phyloP scores from a whole-genome alignment of 2,113 vertebrate species.

The Garra rufa region DNA sequence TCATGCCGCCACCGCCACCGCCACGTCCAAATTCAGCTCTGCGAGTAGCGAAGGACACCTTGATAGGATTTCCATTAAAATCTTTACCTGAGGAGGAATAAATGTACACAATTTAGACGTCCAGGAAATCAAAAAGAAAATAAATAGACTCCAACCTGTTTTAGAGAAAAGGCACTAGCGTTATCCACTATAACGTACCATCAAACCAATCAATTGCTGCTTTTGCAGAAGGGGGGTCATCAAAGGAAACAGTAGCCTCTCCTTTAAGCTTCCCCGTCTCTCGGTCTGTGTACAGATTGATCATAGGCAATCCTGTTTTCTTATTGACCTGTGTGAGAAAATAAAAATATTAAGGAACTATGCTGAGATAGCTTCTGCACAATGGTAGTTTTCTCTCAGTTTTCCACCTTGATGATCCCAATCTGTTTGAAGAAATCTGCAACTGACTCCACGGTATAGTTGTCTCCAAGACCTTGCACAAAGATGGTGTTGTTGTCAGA shows the following conservation, averaged over 20 bases:
- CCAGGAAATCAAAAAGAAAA: not conserved
- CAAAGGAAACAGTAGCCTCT: constrained; percentile 90
- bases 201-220: constrained; percentile 93
- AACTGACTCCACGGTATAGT: constrained; percentile 87
- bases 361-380: not conserved
- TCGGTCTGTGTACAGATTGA: constrained; percentile 90
- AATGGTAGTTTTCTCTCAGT: not conserved
- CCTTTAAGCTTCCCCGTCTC: constrained; percentile 91
- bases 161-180: not conserved
- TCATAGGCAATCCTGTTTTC: constrained; percentile 93
- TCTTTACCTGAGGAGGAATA: constrained; percentile 81
- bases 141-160: not conserved
- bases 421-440: constrained; percentile 94
- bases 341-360: not conserved
- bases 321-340: constrained; percentile 81
- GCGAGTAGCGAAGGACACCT: constrained; percentile 90
- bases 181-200: constrained; percentile 69
- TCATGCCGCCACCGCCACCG: constrained; percentile 79
- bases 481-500: constrained; percentile 96
- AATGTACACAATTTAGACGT: not conserved
- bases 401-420: constrained; percentile 88
- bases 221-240: constrained; percentile 90
- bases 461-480: constrained; percentile 89
- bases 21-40: constrained; percentile 85
- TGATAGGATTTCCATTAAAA: constrained; percentile 86